These are phyloP conservation scores for Sycophila texana DNA, from an alignment of 2,888 invertebrate species.

Conservation along the genomic window DNA sequence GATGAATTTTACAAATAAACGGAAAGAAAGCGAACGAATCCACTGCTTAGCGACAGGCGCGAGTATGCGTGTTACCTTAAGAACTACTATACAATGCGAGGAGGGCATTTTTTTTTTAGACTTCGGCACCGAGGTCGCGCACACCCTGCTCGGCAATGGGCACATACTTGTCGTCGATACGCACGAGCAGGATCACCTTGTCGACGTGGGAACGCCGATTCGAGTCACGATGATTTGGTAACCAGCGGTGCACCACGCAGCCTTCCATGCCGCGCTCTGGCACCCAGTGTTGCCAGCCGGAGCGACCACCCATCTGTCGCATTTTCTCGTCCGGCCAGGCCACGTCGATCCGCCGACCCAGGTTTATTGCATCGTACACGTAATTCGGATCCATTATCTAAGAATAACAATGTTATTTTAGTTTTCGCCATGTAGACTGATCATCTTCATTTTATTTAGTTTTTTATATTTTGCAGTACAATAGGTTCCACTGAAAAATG, in stretches of 20 bases:
- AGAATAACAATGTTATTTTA: constrained; percentile 46
- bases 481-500: too few relatives aligned
- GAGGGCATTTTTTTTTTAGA: constrained; percentile 64
- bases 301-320: constrained; percentile 90
- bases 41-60: too few relatives aligned
- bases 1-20: too few relatives aligned
- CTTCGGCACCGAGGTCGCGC: constrained; percentile 85
- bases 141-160: constrained; percentile 95
- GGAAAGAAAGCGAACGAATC: too few relatives aligned
- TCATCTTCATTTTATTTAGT: too few relatives aligned
- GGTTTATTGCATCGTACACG: constrained; percentile 94
- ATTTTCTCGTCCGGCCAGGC: constrained; percentile 95
- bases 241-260: constrained; percentile 95
- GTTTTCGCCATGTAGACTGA: too few relatives aligned
- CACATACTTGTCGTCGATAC: constrained; percentile 94
- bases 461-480: too few relatives aligned
- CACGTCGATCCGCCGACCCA: constrained; percentile 94
- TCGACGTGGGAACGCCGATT: constrained; percentile 93
- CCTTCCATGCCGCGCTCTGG: constrained; percentile 96
- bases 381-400: constrained; percentile 81
- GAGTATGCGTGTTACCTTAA: too few relatives aligned
- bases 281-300: constrained; percentile 93
- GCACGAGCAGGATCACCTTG: constrained; percentile 92
- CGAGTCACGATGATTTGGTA: constrained; percentile 93
- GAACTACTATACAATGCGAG: too few relatives aligned